Evolutionary conservation across 2,888 invertebrate species (phyloP).

Genomic region (Oegoconia quadripuncta): DNA sequence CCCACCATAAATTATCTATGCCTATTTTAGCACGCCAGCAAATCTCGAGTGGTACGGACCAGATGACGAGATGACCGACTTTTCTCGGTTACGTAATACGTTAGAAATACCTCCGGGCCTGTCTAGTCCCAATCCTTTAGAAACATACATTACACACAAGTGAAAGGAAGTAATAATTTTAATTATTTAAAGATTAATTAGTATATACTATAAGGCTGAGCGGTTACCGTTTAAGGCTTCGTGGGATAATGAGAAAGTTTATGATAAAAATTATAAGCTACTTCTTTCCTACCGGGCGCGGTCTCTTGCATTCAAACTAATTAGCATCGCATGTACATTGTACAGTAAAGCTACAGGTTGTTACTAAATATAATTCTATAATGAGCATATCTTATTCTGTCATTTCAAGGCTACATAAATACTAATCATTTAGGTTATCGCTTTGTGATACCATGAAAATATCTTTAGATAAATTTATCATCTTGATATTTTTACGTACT

Average conservation of each 20-base stretch:
- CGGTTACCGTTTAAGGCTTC: conserved; percentile 31
- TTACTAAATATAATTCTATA: conserved; percentile 16
- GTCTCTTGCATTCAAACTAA: conserved; percentile 35
- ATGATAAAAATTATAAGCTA: conserved; percentile 37
- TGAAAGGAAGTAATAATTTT: conserved; percentile 2
- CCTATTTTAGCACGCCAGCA: conserved; percentile 49
- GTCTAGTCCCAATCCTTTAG: conserved; percentile 3
- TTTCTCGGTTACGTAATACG: conserved; percentile 58
- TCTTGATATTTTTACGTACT: no score
- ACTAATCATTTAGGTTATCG: conserved; percentile 7
- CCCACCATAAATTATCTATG: conserved; percentile 52
- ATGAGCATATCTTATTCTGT: neutral
- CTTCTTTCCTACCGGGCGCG: conserved; percentile 29
- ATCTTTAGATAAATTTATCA: conserved; percentile 15
- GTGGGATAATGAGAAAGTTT: conserved; percentile 38
- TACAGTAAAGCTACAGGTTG: conserved; percentile 32
- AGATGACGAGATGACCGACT: conserved; percentile 60
- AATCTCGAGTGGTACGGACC: conserved; percentile 38
- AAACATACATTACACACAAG: neutral
- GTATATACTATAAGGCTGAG: conserved; percentile 21
- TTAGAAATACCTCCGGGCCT: conserved; percentile 44
- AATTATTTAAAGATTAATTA: conserved; percentile 23
- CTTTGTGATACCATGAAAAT: conserved; percentile 20
- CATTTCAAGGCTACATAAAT: neutral
- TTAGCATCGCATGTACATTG: conserved; percentile 36